Evolutionary conservation across 2,113 vertebrate species (phyloP).

Genomic region (Propithecus coquereli): DNA sequence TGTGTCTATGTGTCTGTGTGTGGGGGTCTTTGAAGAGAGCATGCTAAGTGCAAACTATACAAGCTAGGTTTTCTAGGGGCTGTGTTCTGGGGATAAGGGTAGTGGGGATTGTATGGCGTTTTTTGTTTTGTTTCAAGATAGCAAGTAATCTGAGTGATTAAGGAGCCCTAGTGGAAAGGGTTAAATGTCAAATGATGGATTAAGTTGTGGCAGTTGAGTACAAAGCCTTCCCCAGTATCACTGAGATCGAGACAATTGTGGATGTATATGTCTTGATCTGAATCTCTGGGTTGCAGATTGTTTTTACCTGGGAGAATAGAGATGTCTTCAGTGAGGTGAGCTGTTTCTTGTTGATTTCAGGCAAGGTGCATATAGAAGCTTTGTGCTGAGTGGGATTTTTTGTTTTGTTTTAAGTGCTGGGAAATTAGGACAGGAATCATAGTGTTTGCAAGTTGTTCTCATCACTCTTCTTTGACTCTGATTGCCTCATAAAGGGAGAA

Average conservation of each 20-base stretch:
- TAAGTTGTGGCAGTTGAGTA: conserved; percentile 30
- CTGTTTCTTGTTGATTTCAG: conserved; percentile 20
- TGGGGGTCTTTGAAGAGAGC: conserved; percentile 63
- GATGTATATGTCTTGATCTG: background rate
- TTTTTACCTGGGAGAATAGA: background rate
- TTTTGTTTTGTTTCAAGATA: conserved; percentile 54
- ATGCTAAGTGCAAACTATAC: conserved; percentile 65
- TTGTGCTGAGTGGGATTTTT: background rate
- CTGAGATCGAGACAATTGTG: background rate
- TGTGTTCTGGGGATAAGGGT: conserved; percentile 56
- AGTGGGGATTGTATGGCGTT: background rate
- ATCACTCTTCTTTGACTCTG: background rate
- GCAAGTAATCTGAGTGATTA: conserved; percentile 24
- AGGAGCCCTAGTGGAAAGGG: background rate
- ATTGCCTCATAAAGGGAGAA: background rate
- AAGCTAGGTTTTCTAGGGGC: conserved; percentile 58
- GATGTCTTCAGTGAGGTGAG: background rate
- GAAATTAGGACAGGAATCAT: conserved; percentile 22
- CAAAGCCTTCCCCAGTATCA: background rate
- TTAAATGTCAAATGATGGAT: background rate
- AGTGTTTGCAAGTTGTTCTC: background rate
- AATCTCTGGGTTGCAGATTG: background rate
- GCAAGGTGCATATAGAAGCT: background rate
- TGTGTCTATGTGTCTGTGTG: conserved; percentile 58
- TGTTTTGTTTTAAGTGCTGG: conserved; percentile 1